phyloP scores from a whole-genome alignment of 2,888 invertebrate species.

The Ctena decussata region DNA sequence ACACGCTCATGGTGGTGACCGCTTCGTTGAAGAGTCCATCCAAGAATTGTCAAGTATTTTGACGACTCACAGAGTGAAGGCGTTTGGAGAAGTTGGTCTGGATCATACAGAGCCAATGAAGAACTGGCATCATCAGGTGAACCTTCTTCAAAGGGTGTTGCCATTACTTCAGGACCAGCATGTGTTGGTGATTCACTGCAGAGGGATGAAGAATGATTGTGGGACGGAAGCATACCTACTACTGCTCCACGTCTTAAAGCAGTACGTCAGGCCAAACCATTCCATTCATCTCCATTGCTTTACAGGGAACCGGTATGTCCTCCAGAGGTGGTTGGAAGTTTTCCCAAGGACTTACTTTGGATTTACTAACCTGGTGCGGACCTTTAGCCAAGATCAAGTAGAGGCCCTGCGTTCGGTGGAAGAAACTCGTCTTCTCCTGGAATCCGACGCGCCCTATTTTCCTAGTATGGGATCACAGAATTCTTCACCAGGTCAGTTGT shows the following conservation, averaged over 20 bases:
- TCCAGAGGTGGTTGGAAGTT: constrained; percentile 1
- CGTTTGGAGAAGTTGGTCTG: constrained; percentile 29
- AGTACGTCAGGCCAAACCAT: not conserved
- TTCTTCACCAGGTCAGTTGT: too few relatives aligned
- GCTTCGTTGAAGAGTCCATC: not conserved
- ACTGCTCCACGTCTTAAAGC: constrained; percentile 22
- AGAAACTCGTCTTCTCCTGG: too few relatives aligned
- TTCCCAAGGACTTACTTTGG: constrained; percentile 24
- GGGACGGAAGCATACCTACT: constrained; percentile 40
- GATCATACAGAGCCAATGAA: constrained; percentile 25
- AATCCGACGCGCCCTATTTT: too few relatives aligned
- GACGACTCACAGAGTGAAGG: not conserved
- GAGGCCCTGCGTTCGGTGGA: not conserved
- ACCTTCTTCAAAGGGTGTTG: constrained; percentile 9
- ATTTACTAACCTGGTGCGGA: constrained; percentile 18
- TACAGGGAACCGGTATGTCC: constrained; percentile 21
- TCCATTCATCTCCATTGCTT: constrained; percentile 33
- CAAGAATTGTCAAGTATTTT: not conserved
- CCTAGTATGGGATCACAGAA: too few relatives aligned
- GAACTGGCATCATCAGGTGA: constrained; percentile 4
- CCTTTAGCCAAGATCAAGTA: not conserved
- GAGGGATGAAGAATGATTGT: constrained; percentile 22
- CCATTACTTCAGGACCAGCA: constrained; percentile 10
- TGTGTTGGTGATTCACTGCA: constrained; percentile 37
- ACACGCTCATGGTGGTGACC: not conserved